Conservation (phyloP, 2,888 invertebrate species). For the Plusia festucae region DNA sequence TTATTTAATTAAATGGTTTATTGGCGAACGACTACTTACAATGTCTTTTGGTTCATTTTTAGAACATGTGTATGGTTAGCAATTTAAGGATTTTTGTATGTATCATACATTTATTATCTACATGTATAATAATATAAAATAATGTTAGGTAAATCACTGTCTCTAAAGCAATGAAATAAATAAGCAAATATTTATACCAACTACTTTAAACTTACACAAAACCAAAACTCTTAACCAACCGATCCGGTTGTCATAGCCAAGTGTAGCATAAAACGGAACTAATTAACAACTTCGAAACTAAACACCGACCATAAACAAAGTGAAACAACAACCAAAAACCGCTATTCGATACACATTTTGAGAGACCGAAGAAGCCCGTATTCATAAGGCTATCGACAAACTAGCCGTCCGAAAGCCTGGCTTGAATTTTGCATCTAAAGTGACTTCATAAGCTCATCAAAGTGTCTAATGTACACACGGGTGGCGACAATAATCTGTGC, state of each 20-base stretch:
- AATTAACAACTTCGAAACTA: slow-evolving; percentile 7
- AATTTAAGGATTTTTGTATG: too few species aligned
- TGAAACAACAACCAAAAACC: slow-evolving; percentile 41
- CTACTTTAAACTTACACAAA: background rate
- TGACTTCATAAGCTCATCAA: slow-evolving; percentile 67
- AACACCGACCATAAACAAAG: slow-evolving; percentile 26
- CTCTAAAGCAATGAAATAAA: background rate
- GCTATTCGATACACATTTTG: slow-evolving; percentile 49
- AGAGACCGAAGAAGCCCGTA: slow-evolving; percentile 43
- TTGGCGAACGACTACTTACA: too few species aligned
- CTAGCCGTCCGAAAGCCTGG: slow-evolving; percentile 44
- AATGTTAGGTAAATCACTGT: too few species aligned
- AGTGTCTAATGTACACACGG: slow-evolving; percentile 60
- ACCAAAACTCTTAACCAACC: background rate
- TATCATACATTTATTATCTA: too few species aligned
- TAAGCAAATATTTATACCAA: background rate
- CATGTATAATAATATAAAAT: too few species aligned
- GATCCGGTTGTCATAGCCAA: background rate
- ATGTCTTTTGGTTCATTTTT: too few species aligned
- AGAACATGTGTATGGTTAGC: too few species aligned
- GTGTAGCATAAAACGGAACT: background rate
- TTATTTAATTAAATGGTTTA: too few species aligned
- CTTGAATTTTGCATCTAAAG: slow-evolving; percentile 59
- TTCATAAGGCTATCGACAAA: slow-evolving; percentile 53
- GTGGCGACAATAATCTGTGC: slow-evolving; percentile 45